Evolutionary conservation across 2,888 invertebrate genomes (phyloP), one percentile per base, ranked within the genome.

Genomic region (Furcula furcula): DNA sequence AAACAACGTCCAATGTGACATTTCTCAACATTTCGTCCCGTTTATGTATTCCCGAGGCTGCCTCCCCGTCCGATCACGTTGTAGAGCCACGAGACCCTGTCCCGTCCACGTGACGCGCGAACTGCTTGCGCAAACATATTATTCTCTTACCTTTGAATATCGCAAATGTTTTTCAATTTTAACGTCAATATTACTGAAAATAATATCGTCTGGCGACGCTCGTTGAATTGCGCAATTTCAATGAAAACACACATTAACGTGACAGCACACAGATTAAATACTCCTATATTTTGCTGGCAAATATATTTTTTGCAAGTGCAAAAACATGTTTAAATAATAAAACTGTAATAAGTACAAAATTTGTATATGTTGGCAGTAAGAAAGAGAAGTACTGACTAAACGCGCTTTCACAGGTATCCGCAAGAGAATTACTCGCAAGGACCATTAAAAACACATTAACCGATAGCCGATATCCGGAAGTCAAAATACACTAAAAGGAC

Each of bases 401-500:
- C n/a, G n/a, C n/a, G n/a, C n/a, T n/a, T n/a, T n/a, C n/a, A n/a
- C n/a, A n/a, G n/a, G n/a, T n/a, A n/a, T n/a, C n/a, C n/a, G n/a
- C n/a, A n/a, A n/a, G n/a, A n/a, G n/a, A 12, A 20, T 7, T 34
- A 34, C 1, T 7, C 6, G 23, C 22, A 13, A 12, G 12, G 12
- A 23, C 12, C 2, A 13, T 12, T 3, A 18, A 28, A 16, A 18
- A 23, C 11, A 10, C 9, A 25, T n/a, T 7, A 27, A 13, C 29
- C 15, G 41, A 40, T 50, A 60, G 36, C 32, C 47, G 49, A 65
- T 63, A 65, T 53, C 46, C 50, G 44, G 54, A 45, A 51, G 54
- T 51, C 55, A 54, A 56, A 55, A 55, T 49, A 42, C 47, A 71
- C 69, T 71, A 73, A 72, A 77, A 78, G 76, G 72, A 76, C 67